A percentile compares a stretch with the other conserved stretches of the same genome.
Conservation (phyloP, 2,797 vertebrate genomes). For the Hylomyscus alleni region DNA sequence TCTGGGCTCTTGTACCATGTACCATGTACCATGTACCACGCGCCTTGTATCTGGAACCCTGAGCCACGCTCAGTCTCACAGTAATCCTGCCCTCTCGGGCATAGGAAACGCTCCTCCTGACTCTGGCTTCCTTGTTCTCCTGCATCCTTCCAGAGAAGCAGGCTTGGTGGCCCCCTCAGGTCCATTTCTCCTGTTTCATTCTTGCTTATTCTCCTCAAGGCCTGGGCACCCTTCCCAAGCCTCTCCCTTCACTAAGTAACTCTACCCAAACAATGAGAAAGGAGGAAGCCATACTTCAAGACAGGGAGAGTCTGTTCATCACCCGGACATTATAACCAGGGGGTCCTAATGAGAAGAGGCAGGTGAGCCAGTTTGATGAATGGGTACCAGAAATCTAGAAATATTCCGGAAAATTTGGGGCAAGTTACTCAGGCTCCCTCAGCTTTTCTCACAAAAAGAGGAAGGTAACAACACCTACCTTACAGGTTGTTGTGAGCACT, state of each 20-base stretch:
- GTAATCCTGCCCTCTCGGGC: neutral
- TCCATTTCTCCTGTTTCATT: neutral
- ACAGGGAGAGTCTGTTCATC: neutral
- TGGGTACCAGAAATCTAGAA: neutral
- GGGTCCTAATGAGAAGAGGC: neutral
- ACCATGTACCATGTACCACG: neutral
- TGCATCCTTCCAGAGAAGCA: neutral
- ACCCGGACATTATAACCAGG: neutral
- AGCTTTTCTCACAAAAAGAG: conserved; percentile 22
- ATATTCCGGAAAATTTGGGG: neutral
- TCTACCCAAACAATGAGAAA: neutral
- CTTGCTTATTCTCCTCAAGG: too few species aligned
- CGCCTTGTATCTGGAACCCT: neutral
- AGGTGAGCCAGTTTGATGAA: neutral
- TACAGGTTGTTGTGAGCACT: neutral
- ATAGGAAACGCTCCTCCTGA: neutral
- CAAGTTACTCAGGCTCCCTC: conserved; percentile 20
- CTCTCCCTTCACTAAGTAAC: neutral
- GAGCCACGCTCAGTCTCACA: neutral
- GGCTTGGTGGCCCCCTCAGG: neutral
- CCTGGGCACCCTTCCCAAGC: neutral
- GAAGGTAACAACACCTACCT: neutral
- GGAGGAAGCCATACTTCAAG: neutral
- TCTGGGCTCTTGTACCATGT: neutral
- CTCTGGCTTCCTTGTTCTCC: neutral